These are phyloP conservation scores for Danaus plexippus DNA, from an alignment of 1,140 invertebrate genomes.

Conservation along the genomic window DNA sequence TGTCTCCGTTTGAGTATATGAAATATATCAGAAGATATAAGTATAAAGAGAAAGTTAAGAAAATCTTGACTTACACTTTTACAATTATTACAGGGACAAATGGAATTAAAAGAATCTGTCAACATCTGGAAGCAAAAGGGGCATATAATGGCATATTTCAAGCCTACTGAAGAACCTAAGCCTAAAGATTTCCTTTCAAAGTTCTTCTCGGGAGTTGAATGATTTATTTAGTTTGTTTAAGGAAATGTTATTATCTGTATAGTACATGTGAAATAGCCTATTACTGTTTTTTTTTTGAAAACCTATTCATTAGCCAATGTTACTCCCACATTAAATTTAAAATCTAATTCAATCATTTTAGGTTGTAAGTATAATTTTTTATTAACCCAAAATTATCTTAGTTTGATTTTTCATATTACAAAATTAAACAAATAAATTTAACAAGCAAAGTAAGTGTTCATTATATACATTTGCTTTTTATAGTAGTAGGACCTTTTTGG, in stretches of 20 bases:
- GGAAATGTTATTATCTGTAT: slow-evolving; percentile 16
- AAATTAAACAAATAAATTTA: no score
- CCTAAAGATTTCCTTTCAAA: slow-evolving; percentile 95
- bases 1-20: no score
- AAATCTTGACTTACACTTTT: background rate
- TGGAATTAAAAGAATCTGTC: slow-evolving; percentile 91
- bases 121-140: slow-evolving; percentile 90
- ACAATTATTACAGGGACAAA: slow-evolving; percentile 83
- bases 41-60: slow-evolving; percentile 76
- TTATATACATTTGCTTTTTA: slow-evolving; percentile 3
- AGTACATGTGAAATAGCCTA: slow-evolving; percentile 17
- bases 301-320: no score
- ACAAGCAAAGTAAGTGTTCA: background rate
- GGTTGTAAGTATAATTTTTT: no score
- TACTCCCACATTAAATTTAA: no score
- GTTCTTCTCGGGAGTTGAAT: slow-evolving; percentile 82
- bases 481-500: background rate
- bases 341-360: no score
- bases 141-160: slow-evolving; percentile 90
- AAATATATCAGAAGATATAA: no score
- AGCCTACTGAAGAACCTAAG: slow-evolving; percentile 86
- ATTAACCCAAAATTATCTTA: no score
- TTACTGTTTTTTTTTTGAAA: no score
- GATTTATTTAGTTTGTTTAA: slow-evolving; percentile 27
- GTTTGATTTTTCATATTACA: no score